Evolutionary conservation across 2,797 vertebrate species (phyloP), one percentile per base, ranked within the genome.

Genomic region (Parauchenoglanis punctatus): DNA sequence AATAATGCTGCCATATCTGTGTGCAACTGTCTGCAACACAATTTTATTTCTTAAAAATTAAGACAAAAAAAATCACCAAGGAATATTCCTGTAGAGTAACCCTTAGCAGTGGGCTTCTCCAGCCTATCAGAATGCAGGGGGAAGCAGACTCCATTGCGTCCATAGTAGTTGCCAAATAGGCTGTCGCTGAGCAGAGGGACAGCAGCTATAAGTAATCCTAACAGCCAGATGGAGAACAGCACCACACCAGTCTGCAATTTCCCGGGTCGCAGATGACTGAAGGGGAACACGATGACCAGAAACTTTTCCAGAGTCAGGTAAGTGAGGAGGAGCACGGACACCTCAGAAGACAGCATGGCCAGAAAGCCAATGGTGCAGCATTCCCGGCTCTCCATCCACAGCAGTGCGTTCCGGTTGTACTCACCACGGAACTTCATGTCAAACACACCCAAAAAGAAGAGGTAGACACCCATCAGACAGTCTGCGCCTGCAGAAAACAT

Each of bases 221-320:
- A 85, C 4, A 96, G 65, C 97, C 97, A 97, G 91, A 97, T 96
- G 31, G 93, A 91, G 67, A 89, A 88, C 88, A 97, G 93, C 56
- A 95, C 89, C 85, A 94, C 80, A 88, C 87, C 92, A 0, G 96
- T 97, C 92, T 96, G 96, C 54, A 94, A 86, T 90, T 96, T 97
- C 85, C 96, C 93, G 0, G 95, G 96, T 0, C 93, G 93, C 77
- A 97, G 93, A 88, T 96, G 96, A 90, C 95, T 97, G 94, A 97
- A 97, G 56, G 97, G 96, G 90, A 97, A 98, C 31, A 97, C 96
- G 8, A 97, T 96, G 82, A 95, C 97, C 61, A 97, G 91, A 89
- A 97, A 97, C 89, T 97, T 98, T 93, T 97, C 96, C 92, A 97
- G 67, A 0, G 97, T 98, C 91, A 98, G 92, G 91, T 97, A 97